Base-by-base conservation (phyloP, 2,797 vertebrate genomes). In the Anabas testudineus region DNA sequence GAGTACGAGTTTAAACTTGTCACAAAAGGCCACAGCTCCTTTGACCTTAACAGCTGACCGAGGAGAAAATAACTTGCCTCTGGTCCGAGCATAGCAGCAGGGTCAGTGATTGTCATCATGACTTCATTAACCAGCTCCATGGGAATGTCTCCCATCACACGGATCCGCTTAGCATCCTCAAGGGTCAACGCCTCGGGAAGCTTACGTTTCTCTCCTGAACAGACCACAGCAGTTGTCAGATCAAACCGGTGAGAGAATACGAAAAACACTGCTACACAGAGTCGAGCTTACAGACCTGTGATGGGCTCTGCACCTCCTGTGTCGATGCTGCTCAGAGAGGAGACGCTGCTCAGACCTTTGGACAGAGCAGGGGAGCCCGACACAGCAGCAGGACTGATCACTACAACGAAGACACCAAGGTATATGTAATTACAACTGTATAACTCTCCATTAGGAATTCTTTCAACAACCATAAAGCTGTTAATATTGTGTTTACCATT, bases 121-220 rank as follows among this genome's bases (percentile, higher is more conserved):
- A 99, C 97, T 89, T 99, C 98, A 0, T 99, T 99, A 75, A 99
- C 97, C 82, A 99, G 92, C 90, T 99, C 98, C 97, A 99, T 99
- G 15, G 98, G 97, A 76, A 99, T 99, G 82, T 99, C 98, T 0
- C 98, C 98, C 96, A 99, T 97, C 72, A 99, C 97, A 0, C 98
- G 95, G 72, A 99, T 97, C 74, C 97, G 91, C 80, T 99, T 99
- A 67, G 97, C 97, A 12, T 99, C 98, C 80, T 99, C 98, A 77
- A 99, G 88, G 0, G 97, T 99, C 90, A 98, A 80, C 32, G 94
- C 96, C 88, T 99, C 98, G 0, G 96, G 96, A 0, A 98, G 95
- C 92, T 99, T 99, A 58, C 97, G 94, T 76, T 99, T 99, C 85
- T 99, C 97, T 14, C 97, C 98, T 99, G 74, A 63, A 52, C 49